Percentiles rank a stretch among this genome's conserved stretches.
Conservation (phyloP, 2,113 vertebrate species). For the Rhynchopsitta pachyrhyncha region DNA sequence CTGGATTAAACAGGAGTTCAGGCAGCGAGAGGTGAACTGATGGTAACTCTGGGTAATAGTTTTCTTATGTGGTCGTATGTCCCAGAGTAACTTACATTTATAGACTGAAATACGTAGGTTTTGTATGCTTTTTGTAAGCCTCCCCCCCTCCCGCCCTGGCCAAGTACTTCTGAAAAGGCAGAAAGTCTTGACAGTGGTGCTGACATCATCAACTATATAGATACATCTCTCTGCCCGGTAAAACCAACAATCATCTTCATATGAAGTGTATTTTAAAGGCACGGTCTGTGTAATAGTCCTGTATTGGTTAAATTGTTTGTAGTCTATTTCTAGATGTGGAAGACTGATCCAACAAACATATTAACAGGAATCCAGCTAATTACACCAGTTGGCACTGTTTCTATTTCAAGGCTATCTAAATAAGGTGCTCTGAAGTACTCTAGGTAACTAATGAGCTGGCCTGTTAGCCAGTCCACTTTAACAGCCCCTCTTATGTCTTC, state of each 20-base stretch:
- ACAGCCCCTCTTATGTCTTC: background rate
- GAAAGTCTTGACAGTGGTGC: background rate
- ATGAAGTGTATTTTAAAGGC: background rate
- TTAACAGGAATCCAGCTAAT: background rate
- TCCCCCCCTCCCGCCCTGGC: accelerated
- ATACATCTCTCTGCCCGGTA: background rate
- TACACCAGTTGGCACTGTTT: background rate
- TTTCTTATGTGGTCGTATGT: background rate
- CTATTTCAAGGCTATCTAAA: background rate
- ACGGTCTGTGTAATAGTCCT: background rate
- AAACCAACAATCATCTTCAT: background rate
- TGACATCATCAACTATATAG: background rate
- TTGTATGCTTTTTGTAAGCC: accelerated
- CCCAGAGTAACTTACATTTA: background rate
- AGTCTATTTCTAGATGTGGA: background rate
- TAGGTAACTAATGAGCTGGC: background rate
- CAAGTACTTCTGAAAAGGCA: background rate
- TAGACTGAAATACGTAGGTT: background rate
- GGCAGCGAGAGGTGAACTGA: background rate
- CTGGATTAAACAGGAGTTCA: background rate
- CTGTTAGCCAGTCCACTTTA: background rate
- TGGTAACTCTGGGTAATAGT: background rate
- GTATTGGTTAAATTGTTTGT: background rate
- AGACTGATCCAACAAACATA: background rate
- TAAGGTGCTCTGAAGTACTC: background rate